phyloP scores from a whole-genome alignment of 1,140 invertebrate species.

The Neodiprion virginianus region DNA sequence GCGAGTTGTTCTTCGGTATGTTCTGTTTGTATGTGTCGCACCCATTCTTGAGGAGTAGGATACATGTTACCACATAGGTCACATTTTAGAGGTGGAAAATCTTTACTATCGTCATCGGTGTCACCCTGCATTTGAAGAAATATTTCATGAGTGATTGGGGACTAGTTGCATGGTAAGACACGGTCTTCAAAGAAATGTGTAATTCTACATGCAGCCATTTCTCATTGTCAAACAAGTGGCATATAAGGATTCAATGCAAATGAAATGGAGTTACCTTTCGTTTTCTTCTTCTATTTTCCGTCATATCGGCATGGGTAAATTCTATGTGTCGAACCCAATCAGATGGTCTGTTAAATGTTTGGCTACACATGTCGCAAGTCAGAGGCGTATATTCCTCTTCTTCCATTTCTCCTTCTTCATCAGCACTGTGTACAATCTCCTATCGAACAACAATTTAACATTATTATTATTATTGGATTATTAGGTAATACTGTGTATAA shows the following conservation, averaged over 20 bases:
- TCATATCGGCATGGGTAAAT: conserved; percentile 70
- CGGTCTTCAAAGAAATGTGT: neutral
- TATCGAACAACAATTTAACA: conserved; percentile 28
- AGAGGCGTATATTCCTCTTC: conserved; percentile 73
- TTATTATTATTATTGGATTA: neutral
- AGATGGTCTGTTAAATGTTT: conserved; percentile 81
- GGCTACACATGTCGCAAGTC: conserved; percentile 82
- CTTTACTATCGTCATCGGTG: conserved; percentile 68
- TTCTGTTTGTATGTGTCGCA: conserved; percentile 80
- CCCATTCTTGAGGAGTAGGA: conserved; percentile 83
- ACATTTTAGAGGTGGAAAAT: conserved; percentile 75
- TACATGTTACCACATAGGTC: conserved; percentile 84
- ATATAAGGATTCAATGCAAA: conserved; percentile 1
- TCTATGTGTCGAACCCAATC: conserved; percentile 83
- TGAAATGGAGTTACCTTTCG: conserved; percentile 51
- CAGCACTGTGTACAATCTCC: conserved; percentile 61
- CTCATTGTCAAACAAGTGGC: no score
- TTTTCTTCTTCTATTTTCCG: conserved; percentile 66
- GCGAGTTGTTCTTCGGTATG: conserved; percentile 85
- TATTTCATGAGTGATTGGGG: neutral
- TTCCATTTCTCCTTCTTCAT: conserved; percentile 56
- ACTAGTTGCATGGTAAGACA: neutral
- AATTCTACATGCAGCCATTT: no score
- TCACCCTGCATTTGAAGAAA: conserved; percentile 62
- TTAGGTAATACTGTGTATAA: no score